Evolutionary conservation across 2,888 invertebrate species (phyloP).

Genomic region (Pachymerium ferrugineum): DNA sequence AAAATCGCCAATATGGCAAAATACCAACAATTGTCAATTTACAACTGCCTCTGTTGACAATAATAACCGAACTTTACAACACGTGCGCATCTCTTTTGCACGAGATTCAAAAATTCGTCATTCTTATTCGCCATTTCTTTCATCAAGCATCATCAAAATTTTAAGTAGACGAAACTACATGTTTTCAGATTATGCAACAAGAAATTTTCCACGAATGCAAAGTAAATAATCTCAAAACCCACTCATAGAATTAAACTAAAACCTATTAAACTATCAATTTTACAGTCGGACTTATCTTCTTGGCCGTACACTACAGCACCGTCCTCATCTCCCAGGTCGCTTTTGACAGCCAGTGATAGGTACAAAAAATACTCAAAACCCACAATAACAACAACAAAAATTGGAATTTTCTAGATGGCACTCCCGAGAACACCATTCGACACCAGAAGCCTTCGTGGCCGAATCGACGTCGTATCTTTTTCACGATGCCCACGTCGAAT

Average conservation of each 20-base stretch:
- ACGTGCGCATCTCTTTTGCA: no score
- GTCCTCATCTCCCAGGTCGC: background rate
- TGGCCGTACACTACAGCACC: background rate
- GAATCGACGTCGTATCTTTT: background rate
- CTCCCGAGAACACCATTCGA: background rate
- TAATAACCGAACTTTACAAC: no score
- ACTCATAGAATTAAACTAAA: background rate
- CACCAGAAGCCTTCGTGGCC: background rate
- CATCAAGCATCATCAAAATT: background rate
- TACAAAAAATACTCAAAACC: no score
- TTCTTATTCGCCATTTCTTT: background rate
- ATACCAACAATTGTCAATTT: no score
- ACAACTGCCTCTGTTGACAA: no score
- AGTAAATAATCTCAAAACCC: background rate
- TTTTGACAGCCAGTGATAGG: background rate
- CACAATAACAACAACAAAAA: no score
- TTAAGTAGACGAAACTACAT: background rate
- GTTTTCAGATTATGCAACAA: background rate
- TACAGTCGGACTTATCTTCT: background rate
- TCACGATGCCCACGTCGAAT: background rate
- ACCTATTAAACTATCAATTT: background rate
- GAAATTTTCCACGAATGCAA: background rate
- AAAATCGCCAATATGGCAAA: no score
- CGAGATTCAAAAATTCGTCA: no score
- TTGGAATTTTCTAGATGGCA: no score